Evolutionary conservation across 2,113 vertebrate genomes (phyloP).

Genomic region (Python bivittatus): DNA sequence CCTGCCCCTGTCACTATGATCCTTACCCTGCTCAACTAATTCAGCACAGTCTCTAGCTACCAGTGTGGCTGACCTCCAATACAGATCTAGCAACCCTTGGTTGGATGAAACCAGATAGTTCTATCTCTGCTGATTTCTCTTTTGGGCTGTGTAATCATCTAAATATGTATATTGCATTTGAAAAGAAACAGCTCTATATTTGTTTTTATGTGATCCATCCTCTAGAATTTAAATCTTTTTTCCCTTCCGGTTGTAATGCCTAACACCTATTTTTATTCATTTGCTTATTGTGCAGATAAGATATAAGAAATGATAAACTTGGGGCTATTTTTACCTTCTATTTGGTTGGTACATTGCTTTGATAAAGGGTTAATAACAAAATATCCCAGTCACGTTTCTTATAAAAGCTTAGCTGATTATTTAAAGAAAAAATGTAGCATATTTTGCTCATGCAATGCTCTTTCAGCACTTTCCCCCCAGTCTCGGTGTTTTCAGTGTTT

Average conservation of each 20-base stretch:
- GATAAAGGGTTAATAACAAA: not conserved
- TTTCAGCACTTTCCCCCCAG: not conserved
- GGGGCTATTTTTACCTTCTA: not conserved
- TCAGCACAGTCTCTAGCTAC: not conserved
- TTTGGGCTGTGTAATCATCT: not conserved
- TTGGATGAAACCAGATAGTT: not conserved
- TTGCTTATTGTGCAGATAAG: not conserved
- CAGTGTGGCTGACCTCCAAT: not conserved
- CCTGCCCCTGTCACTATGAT: not conserved
- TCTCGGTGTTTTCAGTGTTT: not conserved
- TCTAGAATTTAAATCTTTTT: not conserved
- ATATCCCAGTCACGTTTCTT: not conserved
- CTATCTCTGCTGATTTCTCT: not conserved
- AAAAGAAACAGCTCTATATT: not conserved
- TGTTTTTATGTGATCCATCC: not conserved
- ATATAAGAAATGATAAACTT: not conserved
- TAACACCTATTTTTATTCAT: not conserved
- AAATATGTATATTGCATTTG: not conserved
- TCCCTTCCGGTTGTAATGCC: not conserved
- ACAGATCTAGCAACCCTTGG: not conserved
- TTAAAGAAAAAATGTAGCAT: not conserved
- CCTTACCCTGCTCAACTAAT: not conserved
- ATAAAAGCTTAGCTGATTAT: not conserved
- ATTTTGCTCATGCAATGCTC: not conserved
- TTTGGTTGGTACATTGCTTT: not conserved